A percentile compares a stretch with the other conserved stretches of the same genome.
Evolutionary conservation across 2,113 vertebrate genomes (phyloP).

Genomic region (Amblyornis subalaris): DNA sequence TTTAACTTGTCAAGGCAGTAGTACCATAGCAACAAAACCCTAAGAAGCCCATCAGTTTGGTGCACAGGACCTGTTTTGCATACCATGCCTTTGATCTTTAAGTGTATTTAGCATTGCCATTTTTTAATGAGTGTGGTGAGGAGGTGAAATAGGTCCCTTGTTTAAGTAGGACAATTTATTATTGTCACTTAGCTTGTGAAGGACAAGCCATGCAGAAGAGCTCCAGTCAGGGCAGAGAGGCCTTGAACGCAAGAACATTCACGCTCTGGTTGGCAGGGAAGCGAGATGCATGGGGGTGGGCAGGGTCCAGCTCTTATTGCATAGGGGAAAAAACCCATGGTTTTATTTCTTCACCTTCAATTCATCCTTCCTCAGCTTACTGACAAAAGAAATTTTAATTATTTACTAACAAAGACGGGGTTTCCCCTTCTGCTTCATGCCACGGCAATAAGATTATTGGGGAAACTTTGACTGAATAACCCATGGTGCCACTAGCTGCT

Average conservation of each 20-base stretch:
- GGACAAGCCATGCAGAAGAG: not conserved
- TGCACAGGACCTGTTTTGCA: not conserved
- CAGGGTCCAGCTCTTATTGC: not conserved
- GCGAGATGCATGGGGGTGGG: not conserved
- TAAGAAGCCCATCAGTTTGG: not conserved
- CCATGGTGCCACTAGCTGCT: not conserved
- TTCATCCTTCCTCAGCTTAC: not conserved
- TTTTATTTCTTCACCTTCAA: not conserved
- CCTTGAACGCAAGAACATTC: not conserved
- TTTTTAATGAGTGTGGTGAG: not conserved
- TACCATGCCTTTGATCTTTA: conserved; percentile 2
- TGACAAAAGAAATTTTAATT: not conserved
- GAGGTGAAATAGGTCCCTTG: not conserved
- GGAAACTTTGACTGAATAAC: not conserved
- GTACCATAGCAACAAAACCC: not conserved
- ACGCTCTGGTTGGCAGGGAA: not conserved
- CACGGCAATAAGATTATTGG: not conserved
- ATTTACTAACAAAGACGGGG: not conserved
- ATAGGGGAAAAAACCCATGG: fast-evolving
- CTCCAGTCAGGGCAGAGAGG: not conserved
- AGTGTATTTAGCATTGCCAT: not conserved
- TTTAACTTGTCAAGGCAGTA: not conserved
- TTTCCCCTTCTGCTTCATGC: not conserved
- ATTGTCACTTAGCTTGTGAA: not conserved
- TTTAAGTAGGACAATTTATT: not conserved